Percentiles rank a stretch among this genome's conserved stretches.
Conservation (phyloP, 35 echinoderm and acorn worm species). For the Stichopus chloronotus region DNA sequence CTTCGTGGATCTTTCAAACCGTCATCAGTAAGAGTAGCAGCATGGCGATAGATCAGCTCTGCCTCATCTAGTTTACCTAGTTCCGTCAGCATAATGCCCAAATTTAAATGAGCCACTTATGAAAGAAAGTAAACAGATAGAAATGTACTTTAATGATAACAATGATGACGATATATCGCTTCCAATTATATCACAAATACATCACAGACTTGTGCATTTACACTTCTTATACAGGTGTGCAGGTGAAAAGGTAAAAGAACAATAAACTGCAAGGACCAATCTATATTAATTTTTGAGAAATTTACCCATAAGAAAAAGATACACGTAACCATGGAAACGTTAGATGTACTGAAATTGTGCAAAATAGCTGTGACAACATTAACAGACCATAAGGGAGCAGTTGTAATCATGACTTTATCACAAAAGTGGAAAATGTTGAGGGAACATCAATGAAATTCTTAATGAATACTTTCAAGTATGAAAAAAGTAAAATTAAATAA, state of each 20-base stretch:
- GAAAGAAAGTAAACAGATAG: background rate
- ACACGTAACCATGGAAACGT: no score
- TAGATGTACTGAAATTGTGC: no score
- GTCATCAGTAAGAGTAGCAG: slow-evolving; percentile 73
- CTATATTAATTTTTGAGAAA: no score
- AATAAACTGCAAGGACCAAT: background rate
- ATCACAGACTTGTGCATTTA: background rate
- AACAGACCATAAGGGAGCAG: no score
- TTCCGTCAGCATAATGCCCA: slow-evolving; percentile 81
- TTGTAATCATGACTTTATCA: no score
- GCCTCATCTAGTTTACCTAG: slow-evolving; percentile 73
- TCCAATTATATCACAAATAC: background rate
- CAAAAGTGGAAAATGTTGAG: no score
- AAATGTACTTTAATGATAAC: background rate
- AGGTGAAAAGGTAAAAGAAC: background rate
- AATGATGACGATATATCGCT: background rate
- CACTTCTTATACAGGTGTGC: background rate
- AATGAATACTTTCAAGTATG: no score
- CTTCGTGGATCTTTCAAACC: slow-evolving; percentile 90
- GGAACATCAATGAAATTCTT: no score
- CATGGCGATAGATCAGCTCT: slow-evolving; percentile 81
- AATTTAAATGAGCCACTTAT: slow-evolving; percentile 93
- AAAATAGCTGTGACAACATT: no score
- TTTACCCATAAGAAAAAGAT: no score
- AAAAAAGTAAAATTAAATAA: no score